Evolutionary conservation across 2,113 vertebrate species (phyloP), one percentile per base, ranked within the genome.

Genomic region (Sylvilagus bachmani): DNA sequence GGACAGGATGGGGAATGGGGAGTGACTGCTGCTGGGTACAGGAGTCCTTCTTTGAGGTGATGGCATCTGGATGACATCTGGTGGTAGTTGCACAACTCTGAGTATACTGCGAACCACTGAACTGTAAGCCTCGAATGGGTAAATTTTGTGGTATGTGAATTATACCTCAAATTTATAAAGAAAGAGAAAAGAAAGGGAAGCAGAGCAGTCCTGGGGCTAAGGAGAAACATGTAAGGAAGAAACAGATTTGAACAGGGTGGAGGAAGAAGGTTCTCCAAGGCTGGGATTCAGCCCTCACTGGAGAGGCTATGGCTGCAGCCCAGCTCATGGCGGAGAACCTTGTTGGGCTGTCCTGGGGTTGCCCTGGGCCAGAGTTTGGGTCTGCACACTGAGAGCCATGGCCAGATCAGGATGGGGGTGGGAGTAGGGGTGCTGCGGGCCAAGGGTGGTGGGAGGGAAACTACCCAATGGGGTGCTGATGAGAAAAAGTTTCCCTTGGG

Each of bases 101-200:
- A 97, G 80, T 62, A 55, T 25, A 78, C 67, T 77, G 36, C 67
- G 77, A 95, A 70, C 9, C 38, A 85, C 9, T 21, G 7, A 93
- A 51, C 19, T 69, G 5, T 67, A 79, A 80, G 74, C 73, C 79
- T 69, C 27, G 75, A 89, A 93, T 70, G n/a, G 58, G 25, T 86
- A 58, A 61, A 86, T 95, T 80, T 86, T 86, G 67, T 58, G n/a
- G 53, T 53, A 55, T 69, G 6, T 86, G 51, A 96, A 84, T 67
- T 22, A 31, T 36, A 69, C 75, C n/a, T 83, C 38, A 62, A n/a
- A 69, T 83, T 61, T 84, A 58, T 49, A 71, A 55, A 13, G 49
- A 82, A 25, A 12, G 0, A 53, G 29, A 22, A 9, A 62, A 33
- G 33, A 1, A 44, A 3, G 29, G 22, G 16, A 6, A 88, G 19